Evolutionary conservation across 2,113 vertebrate species (phyloP).

Genomic region (Pelecanus crispus): DNA sequence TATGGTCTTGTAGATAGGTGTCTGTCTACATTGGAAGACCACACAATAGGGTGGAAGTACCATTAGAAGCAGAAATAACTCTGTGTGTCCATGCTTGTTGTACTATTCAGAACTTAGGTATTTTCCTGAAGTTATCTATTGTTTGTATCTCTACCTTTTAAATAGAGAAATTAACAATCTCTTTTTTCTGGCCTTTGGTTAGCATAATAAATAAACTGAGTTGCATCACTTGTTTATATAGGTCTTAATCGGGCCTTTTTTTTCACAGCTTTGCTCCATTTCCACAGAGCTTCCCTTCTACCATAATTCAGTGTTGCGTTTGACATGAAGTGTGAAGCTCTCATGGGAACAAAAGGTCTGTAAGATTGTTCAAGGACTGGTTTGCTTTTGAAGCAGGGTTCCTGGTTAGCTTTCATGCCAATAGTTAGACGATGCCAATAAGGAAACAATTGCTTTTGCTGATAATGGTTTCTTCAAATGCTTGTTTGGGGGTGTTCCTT

Average conservation of each 20-base stretch:
- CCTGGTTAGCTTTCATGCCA: not conserved
- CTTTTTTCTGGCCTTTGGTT: not conserved
- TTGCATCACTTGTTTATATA: not conserved
- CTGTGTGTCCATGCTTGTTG: not conserved
- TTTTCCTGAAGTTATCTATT: not conserved
- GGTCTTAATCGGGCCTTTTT: not conserved
- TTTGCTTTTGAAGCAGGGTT: conserved; percentile 38
- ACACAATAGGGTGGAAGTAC: not conserved
- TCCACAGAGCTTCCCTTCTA: not conserved
- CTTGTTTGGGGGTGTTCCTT: conserved; percentile 50
- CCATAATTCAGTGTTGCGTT: not conserved
- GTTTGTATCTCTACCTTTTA: not conserved
- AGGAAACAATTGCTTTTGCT: conserved; percentile 55
- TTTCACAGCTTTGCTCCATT: not conserved
- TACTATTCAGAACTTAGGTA: not conserved
- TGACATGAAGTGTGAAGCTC: not conserved
- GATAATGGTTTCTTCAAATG: conserved; percentile 50
- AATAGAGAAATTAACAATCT: not conserved
- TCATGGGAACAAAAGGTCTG: not conserved
- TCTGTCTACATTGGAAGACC: not conserved
- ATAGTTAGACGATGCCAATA: conserved; percentile 11
- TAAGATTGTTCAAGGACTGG: not conserved
- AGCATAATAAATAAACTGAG: not conserved
- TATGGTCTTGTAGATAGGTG: not conserved
- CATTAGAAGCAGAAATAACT: not conserved